phyloP scores from a whole-genome alignment of 2,888 invertebrate species.

The Melanchra persicariae region DNA sequence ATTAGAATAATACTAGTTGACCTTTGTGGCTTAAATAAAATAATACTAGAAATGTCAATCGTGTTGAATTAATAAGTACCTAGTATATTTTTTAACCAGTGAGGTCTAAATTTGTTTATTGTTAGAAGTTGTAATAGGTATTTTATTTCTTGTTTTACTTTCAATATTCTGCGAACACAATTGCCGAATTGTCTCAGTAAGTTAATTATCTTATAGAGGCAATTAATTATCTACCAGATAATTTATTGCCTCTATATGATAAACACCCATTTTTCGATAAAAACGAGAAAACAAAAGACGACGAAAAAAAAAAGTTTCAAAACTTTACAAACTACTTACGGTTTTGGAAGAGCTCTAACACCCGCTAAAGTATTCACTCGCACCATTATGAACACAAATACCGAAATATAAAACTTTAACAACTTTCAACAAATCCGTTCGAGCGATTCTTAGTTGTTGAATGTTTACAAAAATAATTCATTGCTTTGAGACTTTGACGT shows the following conservation, averaged over 20 bases:
- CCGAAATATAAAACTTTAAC: background rate
- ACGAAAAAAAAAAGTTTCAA: background rate
- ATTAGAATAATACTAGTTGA: background rate
- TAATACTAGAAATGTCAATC: background rate
- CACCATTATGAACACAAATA: constrained; percentile 39
- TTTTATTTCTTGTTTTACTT: background rate
- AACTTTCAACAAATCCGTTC: background rate
- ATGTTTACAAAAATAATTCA: constrained; percentile 40
- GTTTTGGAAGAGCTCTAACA: constrained; percentile 51
- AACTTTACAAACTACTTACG: constrained; percentile 53
- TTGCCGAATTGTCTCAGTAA: background rate
- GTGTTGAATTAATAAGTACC: background rate
- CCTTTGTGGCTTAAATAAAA: background rate
- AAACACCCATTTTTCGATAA: background rate
- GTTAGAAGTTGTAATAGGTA: background rate
- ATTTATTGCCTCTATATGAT: too few species aligned
- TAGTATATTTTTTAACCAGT: background rate
- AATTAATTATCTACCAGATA: background rate
- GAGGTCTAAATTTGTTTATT: background rate
- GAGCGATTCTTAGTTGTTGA: background rate
- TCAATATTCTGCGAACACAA: background rate
- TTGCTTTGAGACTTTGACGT: background rate
- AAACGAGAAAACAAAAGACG: constrained; percentile 24
- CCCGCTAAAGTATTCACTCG: constrained; percentile 48
- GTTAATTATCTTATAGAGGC: background rate